Conservation (phyloP, 2,888 invertebrate species). For the Phalera bucephala region DNA sequence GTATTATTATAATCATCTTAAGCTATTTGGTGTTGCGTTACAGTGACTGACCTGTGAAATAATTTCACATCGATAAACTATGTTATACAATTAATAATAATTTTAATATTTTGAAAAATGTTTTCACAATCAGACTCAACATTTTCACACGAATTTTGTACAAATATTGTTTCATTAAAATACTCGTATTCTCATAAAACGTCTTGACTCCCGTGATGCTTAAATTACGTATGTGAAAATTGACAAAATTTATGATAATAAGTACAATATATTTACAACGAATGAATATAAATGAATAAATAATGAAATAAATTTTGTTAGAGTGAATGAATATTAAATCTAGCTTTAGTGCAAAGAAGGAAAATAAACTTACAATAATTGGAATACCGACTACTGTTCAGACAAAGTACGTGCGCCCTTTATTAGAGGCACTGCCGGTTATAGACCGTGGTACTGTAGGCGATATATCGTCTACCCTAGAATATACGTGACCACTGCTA, state of each 20-base stretch:
- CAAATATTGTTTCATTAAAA: slow-evolving; percentile 64
- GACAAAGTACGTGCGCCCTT: slow-evolving; percentile 78
- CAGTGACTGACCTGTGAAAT: slow-evolving; percentile 59
- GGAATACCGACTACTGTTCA: slow-evolving; percentile 42
- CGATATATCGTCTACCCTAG: slow-evolving; percentile 78
- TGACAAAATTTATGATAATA: slow-evolving; percentile 56
- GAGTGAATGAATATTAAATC: slow-evolving; percentile 33
- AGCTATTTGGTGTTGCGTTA: slow-evolving; percentile 78
- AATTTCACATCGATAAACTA: slow-evolving; percentile 56
- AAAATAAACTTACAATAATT: slow-evolving; percentile 24
- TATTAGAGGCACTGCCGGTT: slow-evolving; percentile 57
- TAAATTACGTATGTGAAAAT: slow-evolving; percentile 74
- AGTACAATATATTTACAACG: slow-evolving; percentile 50
- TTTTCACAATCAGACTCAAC: slow-evolving; percentile 71
- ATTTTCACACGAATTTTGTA: slow-evolving; percentile 70
- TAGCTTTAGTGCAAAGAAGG: slow-evolving; percentile 40
- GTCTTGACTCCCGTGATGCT: slow-evolving; percentile 42
- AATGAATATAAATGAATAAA: too few species aligned
- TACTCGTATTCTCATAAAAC: slow-evolving; percentile 39
- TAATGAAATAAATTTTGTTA: slow-evolving; percentile 31
- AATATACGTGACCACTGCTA: slow-evolving; percentile 79
- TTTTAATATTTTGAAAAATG: slow-evolving; percentile 56
- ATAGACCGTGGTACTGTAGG: slow-evolving; percentile 69
- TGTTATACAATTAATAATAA: slow-evolving; percentile 44
- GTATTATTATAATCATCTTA: slow-evolving; percentile 53